Evolutionary conservation across 2,888 invertebrate genomes (phyloP), one percentile per base, ranked within the genome.

Genomic region (Torymus aiolomorphi): DNA sequence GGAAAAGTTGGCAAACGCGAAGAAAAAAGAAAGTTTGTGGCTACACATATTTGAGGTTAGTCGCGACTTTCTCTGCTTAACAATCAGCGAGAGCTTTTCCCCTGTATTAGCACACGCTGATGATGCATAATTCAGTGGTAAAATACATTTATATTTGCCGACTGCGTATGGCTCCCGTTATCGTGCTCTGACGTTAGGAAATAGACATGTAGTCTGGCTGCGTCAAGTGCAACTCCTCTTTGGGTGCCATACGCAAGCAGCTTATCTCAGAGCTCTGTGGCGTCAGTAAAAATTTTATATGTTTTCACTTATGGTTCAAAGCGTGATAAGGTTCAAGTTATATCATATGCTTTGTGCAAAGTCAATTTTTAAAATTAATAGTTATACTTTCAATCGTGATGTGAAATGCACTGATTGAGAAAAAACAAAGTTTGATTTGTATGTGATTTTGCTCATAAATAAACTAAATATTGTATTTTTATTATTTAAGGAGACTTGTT

Each of bases 171-270:
- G 59, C 20, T 14, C 18, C 3, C 11, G 61, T 75, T 75, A 75
- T 75, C 75, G n/a, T 8, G 13, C 18, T 31, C 11, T 42, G 42
- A 20, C 20, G 20, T 20, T 20, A 2, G 20, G 24, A 67, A 51
- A 75, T 59, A 75, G 52, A 75, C 67, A 18, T 31, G 54, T 69
- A 67, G 67, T 69, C 67, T 67, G 57, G 52, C 49, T 54, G 52
- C 18, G 18, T 24, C 67, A 67, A 69, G 67, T 76, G 31, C 76
- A 74, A 42, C 18, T 54, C 31, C 18, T 67, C 11, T 52, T 63
- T 20, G 20, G 20, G 1, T 20, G 72, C 61, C 10, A 56, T 20
- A 12, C 59, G 42, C n/a, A 13, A 24, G 16, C 52, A n/a, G 3
- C 52, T 76, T 76, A 76, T 76, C 67, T 76, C 67, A 20, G n/a